A percentile compares a stretch with the other conserved stretches of the same genome.
phyloP scores from a whole-genome alignment of 2,888 invertebrate species.

The Magallana nippona region DNA sequence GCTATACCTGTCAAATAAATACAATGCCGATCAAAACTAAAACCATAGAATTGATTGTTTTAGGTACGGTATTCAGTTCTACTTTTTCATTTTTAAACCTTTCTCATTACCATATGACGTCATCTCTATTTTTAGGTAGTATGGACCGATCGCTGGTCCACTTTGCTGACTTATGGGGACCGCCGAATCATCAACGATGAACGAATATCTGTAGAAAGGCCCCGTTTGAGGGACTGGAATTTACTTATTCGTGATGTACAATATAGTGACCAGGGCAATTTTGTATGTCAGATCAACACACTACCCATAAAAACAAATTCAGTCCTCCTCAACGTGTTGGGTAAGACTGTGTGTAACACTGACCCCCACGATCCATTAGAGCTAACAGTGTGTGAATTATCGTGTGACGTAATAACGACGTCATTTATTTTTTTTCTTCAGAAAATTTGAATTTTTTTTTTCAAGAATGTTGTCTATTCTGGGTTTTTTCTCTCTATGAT shows the following conservation, averaged over 20 bases:
- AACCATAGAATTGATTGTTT: conserved; percentile 43
- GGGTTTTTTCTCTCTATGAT: too few species aligned
- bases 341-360: conserved; percentile 56
- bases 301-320: conserved; percentile 70
- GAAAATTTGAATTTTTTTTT: too few species aligned
- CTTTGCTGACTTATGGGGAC: conserved; percentile 71
- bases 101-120: conserved; percentile 23
- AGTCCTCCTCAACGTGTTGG: conserved; percentile 72
- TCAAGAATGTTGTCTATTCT: too few species aligned
- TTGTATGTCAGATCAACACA: conserved; percentile 77
- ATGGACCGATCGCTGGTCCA: conserved; percentile 73
- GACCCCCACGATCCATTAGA: conserved; percentile 4
- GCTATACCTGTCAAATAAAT: conserved; percentile 57
- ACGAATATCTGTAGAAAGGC: conserved; percentile 73
- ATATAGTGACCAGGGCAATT: conserved; percentile 74
- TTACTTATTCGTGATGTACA: conserved; percentile 72
- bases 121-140: conserved; percentile 67
- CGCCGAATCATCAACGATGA: conserved; percentile 75
- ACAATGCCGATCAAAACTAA: conserved; percentile 53
- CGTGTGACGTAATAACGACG: too few species aligned
- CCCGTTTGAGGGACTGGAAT: conserved; percentile 74
- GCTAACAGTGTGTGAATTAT: conserved; percentile 27
- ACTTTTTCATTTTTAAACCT: neutral
- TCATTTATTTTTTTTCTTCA: too few species aligned
- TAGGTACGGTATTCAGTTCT: conserved; percentile 40